These are phyloP conservation scores for Timema podura DNA, from an alignment of 2,888 invertebrate species.

Conservation along the genomic window DNA sequence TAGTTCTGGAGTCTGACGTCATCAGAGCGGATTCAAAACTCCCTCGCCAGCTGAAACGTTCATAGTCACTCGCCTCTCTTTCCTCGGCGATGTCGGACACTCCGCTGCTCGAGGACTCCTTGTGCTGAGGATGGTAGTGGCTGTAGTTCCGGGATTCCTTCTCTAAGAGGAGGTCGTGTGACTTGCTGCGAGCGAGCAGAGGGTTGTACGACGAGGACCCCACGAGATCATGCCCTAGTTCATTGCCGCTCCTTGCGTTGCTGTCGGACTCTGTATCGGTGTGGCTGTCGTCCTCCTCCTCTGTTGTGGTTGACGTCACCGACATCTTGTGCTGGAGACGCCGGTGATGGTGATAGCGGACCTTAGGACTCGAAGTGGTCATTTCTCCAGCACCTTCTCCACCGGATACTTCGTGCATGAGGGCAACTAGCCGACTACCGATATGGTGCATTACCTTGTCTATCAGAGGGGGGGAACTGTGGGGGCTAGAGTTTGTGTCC, in stretches of 20 bases:
- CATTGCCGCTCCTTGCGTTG: neutral
- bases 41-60: slow-evolving; percentile 87
- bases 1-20: slow-evolving; percentile 81
- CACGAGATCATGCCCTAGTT: too few relatives aligned
- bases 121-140: neutral
- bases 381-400: slow-evolving; percentile 48
- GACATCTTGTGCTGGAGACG: slow-evolving; percentile 54
- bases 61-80: slow-evolving; percentile 77
- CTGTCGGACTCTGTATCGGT: slow-evolving; percentile 52
- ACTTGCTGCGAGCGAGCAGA: slow-evolving; percentile 68
- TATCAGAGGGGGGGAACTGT: slow-evolving; percentile 76
- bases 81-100: slow-evolving; percentile 52
- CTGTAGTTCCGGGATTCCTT: slow-evolving; percentile 40
- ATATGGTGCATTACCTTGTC: slow-evolving; percentile 92
- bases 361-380: slow-evolving; percentile 35
- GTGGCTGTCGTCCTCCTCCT: slow-evolving; percentile 66
- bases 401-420: slow-evolving; percentile 89
- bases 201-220: slow-evolving; percentile 12
- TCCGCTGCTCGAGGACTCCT: slow-evolving; percentile 47
- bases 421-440: slow-evolving; percentile 76
- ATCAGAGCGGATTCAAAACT: slow-evolving; percentile 88
- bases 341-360: slow-evolving; percentile 48
- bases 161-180: slow-evolving; percentile 74
- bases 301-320: slow-evolving; percentile 55
- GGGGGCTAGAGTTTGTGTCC: slow-evolving; percentile 47